Evolutionary conservation across 2,888 invertebrate genomes (phyloP), one percentile per base, ranked within the genome.

Genomic region (Leptothorax acervorum): DNA sequence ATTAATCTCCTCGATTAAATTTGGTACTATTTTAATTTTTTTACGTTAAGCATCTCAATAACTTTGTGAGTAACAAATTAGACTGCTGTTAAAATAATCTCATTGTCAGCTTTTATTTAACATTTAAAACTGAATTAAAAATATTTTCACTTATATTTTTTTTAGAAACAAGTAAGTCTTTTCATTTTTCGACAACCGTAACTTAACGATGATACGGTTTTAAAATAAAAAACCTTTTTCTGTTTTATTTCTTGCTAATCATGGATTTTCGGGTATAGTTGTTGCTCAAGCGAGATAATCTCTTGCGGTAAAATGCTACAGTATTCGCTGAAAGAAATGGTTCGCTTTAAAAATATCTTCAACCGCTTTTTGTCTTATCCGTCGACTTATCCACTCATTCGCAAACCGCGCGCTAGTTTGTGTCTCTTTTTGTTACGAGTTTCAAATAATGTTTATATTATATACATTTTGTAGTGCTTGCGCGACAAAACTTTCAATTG

Each of bases 331-430:
- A 55, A 74, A 81, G 28, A 39, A 35, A 35, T 57, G 42, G 28
- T 87, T 81, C 76, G 51, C 85, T 88, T 89, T 87, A 87, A 88
- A 79, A 51, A 65, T 73, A 45, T 48, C 83, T 85, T 78, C 86
- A 85, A 81, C 66, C 48, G 28, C 48, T 73, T 85, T 68, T 42
- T 53, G 11, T 23, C 48, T 48, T 51, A 68, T 68, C 31, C 18
- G 23, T 35, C 45, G 57, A 75, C 51, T 79, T 65, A 45, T 48
- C 39, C 18, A 8, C 15, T 73, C 31, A 31, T 62, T 71, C 57
- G 12, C 45, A 39, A 45, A 71, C 35, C 23, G 23, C 45, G 6
- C 6, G 6, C 5, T 60, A 57, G 23, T 74, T 73, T 28, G 12
- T 39, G 18, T 39, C 9, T 23, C n/a, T 66, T 74, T 79, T 74